Evolutionary conservation across 2,113 vertebrate species (phyloP).

Genomic region (Ctenomys sociabilis): DNA sequence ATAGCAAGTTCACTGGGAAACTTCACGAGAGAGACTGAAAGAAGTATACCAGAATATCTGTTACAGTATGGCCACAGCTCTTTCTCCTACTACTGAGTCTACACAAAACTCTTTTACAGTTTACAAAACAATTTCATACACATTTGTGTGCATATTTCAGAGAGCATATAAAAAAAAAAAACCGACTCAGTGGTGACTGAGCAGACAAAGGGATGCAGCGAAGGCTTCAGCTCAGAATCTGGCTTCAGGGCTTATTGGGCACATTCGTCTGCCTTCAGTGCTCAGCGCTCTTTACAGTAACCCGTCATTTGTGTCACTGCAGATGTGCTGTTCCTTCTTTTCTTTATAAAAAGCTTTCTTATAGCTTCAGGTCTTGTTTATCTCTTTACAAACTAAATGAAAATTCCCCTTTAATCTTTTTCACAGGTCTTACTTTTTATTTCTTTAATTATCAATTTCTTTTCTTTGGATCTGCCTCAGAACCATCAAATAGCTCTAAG

Average conservation of each 20-base stretch:
- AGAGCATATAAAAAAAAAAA: neutral
- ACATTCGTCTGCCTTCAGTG: neutral
- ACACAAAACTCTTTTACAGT: neutral
- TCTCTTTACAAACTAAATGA: constrained; percentile 14
- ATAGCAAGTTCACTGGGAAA: neutral
- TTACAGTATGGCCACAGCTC: neutral
- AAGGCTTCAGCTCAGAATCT: neutral
- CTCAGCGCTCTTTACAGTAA: neutral
- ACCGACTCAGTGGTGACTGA: neutral
- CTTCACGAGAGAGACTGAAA: neutral
- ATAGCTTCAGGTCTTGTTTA: neutral
- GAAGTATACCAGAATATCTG: neutral
- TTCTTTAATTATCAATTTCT: constrained; percentile 35
- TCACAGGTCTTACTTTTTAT: neutral
- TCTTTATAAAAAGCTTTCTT: neutral
- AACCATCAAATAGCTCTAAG: constrained; percentile 17
- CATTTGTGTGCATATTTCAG: neutral
- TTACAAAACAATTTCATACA: neutral
- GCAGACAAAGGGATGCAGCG: neutral
- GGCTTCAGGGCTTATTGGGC: neutral
- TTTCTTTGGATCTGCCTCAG: neutral
- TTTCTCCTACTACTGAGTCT: neutral
- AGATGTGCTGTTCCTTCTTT: neutral
- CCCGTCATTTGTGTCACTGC: neutral
- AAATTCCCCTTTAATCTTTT: constrained; percentile 30